These are phyloP conservation scores for Oscheius sp. DNA, from an alignment of 2,888 invertebrate genomes.

Conservation along the genomic window DNA sequence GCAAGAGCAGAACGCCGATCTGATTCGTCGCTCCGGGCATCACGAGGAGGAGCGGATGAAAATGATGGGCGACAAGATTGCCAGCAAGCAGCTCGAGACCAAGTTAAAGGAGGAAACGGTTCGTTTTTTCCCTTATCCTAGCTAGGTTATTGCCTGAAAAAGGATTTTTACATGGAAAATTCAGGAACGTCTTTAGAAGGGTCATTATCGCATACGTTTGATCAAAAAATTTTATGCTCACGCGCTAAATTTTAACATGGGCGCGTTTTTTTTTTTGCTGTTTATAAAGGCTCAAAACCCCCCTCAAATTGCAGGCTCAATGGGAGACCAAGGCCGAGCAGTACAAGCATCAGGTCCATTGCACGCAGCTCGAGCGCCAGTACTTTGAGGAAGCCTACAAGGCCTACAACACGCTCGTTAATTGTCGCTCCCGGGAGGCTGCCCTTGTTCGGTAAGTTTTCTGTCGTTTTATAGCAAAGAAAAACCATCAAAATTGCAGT, in stretches of 20 bases:
- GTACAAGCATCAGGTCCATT: constrained; percentile 8
- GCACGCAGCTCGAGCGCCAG: background rate
- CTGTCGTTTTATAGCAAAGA: background rate
- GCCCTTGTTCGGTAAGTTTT: background rate
- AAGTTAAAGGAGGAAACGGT: constrained; percentile 73
- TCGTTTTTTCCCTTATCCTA: constrained; percentile 32
- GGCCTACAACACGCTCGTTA: too few relatives aligned
- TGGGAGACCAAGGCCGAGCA: constrained; percentile 7
- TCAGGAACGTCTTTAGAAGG: too few relatives aligned
- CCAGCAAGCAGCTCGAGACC: constrained; percentile 76
- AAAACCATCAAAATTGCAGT: background rate
- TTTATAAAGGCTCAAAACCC: too few relatives aligned
- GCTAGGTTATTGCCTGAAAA: constrained; percentile 20
- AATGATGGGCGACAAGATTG: constrained; percentile 95
- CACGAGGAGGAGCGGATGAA: constrained; percentile 84
- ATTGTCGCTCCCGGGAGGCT: too few relatives aligned
- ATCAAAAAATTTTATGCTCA: background rate
- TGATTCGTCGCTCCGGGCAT: constrained; percentile 92
- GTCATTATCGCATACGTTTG: too few relatives aligned
- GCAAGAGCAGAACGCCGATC: constrained; percentile 96
- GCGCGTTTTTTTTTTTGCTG: too few relatives aligned
- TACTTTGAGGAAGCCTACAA: constrained; percentile 6
- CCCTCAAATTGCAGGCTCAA: background rate
- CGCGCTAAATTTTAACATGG: background rate
- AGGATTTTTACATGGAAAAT: too few relatives aligned